Base-by-base conservation (phyloP, 2,113 vertebrate species). In the Pluvialis apricaria region DNA sequence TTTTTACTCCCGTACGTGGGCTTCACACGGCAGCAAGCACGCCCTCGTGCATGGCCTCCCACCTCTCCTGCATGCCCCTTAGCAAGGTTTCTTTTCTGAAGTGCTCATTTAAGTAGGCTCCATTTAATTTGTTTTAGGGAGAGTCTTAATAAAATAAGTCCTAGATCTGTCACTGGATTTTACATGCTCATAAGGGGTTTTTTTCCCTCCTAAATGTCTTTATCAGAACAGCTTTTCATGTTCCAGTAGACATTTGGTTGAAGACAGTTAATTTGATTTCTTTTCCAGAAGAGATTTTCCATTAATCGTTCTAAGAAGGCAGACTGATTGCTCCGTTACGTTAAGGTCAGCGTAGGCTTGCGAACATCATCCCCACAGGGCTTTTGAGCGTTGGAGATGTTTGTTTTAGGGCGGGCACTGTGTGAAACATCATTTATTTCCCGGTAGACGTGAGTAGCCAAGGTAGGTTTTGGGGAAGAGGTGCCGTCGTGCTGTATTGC, bases 261-360 rank as follows among this genome's bases (percentile, higher is more conserved):
- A 97, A 98, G 98, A 97, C 96, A 97, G 97, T 98, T 98, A 97
- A 98, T 98, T 98, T 98, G 97, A 98, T 98, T 98, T 97, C 97
- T 98, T 98, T 98, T 98, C 97, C 96, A 98, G 96, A 96, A 97
- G 95, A 98, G 97, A 98, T 97, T 98, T 98, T 98, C 97, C 95
- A 92, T 97, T 98, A 98, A 98, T 98, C 97, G 94, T 96, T 96
- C 95, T 97, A 97, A 98, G 97, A 97, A 98, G 96, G 94, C 96
- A 97, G 94, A 95, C 96, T 96, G 97, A 97, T 97, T 98, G 97
- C 97, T 98, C 97, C 13, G 95, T 98, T 98, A 96, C 93, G 81
- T 97, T 97, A 97, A 97, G 98, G 97, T 98, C 97, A 97, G 86
- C 91, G 28, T 54, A 84, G 95, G 96, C 95, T 97, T 95, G 94